These are phyloP conservation scores for Myripristis murdjan DNA, from an alignment of 2,797 vertebrate genomes.

Conservation along the genomic window DNA sequence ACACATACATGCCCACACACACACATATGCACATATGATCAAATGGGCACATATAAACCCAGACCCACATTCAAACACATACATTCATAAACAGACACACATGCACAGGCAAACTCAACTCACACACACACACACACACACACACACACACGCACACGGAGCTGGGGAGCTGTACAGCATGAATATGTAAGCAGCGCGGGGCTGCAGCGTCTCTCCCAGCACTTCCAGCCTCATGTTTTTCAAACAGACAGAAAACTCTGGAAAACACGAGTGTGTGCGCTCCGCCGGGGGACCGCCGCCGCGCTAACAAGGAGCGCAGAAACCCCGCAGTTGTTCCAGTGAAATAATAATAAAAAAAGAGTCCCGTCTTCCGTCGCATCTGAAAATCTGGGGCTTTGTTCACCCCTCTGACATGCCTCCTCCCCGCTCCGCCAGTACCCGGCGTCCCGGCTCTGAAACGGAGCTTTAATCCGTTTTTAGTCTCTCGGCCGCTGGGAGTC, in stretches of 20 bases:
- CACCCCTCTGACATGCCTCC: too few relatives aligned
- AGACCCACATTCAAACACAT: not conserved
- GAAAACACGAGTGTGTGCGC: constrained; percentile 45
- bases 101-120: constrained; percentile 9
- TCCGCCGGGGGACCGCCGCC: constrained; percentile 35
- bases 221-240: constrained; percentile 71
- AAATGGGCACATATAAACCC: not conserved
- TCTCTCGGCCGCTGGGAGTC: not conserved
- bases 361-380: constrained; percentile 11
- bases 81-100: constrained; percentile 12
- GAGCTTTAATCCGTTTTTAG: constrained; percentile 2
- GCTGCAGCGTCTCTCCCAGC: constrained; percentile 49
- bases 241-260: constrained; percentile 67
- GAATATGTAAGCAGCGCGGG: constrained; percentile 53
- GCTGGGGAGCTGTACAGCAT: constrained; percentile 50
- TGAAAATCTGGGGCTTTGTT: constrained; percentile 33
- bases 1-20: not conserved
- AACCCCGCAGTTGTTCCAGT: constrained; percentile 35
- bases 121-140: constrained; percentile 32
- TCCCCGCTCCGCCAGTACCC: not conserved
- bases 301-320: constrained; percentile 65
- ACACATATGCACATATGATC: too few relatives aligned
- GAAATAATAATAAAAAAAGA: constrained; percentile 18
- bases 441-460: not conserved
- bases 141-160: constrained; percentile 22